Evolutionary conservation across 2,797 vertebrate genomes (phyloP).

Genomic region (Cyprinella venusta): DNA sequence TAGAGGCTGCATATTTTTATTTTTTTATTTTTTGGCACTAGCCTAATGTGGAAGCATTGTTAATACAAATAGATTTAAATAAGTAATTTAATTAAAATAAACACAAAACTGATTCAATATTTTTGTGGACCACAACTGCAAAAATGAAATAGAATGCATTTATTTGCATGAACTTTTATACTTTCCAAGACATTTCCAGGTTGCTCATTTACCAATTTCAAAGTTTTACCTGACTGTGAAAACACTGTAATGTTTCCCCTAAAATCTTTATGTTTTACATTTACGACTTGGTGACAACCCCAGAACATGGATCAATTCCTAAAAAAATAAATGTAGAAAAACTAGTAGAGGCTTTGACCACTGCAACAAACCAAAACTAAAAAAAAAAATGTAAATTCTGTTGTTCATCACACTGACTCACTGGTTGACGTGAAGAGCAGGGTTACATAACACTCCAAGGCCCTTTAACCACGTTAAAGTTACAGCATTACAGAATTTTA

Average conservation of each 20-base stretch:
- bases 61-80: neutral
- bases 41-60: neutral
- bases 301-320: neutral
- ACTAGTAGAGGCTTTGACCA: neutral
- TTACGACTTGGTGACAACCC: neutral
- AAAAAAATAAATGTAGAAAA: no score
- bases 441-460: constrained; percentile 22
- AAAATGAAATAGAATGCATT: no score
- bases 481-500: constrained; percentile 9
- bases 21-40: neutral
- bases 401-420: constrained; percentile 27
- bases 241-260: neutral
- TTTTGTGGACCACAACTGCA: neutral
- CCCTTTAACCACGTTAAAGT: constrained; percentile 27
- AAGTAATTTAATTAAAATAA: neutral
- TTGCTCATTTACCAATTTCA: neutral
- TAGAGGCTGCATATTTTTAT: no score
- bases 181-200: neutral
- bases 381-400: constrained; percentile 4
- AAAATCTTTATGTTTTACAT: neutral
- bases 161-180: neutral
- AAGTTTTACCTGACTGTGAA: neutral
- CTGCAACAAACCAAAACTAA: constrained; percentile 10
- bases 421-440: constrained; percentile 21
- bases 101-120: neutral